Conservation (phyloP, 2,113 vertebrate species). For the Archocentrus centrarchus region DNA sequence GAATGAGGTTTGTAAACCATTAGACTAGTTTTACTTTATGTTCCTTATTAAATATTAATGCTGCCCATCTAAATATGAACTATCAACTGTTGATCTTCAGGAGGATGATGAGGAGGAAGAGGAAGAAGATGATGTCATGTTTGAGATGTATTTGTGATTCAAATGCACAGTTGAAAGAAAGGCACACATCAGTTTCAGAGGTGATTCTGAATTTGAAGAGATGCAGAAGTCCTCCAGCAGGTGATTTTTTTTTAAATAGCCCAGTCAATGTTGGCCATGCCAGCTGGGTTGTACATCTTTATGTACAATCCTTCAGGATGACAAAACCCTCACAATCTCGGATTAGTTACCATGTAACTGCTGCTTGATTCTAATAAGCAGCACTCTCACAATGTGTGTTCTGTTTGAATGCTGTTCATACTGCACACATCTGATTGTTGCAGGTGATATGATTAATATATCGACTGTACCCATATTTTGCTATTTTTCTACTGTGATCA, state of each 20-base stretch:
- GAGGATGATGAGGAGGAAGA: neutral
- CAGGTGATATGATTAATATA: neutral
- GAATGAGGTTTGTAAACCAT: conserved; percentile 34
- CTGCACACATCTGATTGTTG: neutral
- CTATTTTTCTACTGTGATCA: neutral
- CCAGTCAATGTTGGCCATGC: too few relatives aligned
- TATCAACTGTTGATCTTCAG: conserved; percentile 23
- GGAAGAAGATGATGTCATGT: neutral
- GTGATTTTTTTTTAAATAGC: neutral
- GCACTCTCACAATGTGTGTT: neutral
- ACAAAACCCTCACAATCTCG: neutral
- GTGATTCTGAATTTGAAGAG: conserved; percentile 3
- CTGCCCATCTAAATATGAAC: neutral
- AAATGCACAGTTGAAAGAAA: neutral
- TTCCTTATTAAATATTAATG: neutral
- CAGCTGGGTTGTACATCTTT: too few relatives aligned
- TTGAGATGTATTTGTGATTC: conserved; percentile 36
- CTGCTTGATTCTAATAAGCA: neutral
- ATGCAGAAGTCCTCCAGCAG: neutral
- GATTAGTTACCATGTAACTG: neutral
- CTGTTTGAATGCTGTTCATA: neutral
- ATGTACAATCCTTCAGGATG: too few relatives aligned
- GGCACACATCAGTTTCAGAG: neutral
- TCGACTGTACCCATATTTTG: neutral
- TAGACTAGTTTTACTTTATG: neutral